A percentile compares a stretch with the other conserved stretches of the same genome.
Evolutionary conservation across 2,797 vertebrate species (phyloP).

Genomic region (Tachyglossus aculeatus): DNA sequence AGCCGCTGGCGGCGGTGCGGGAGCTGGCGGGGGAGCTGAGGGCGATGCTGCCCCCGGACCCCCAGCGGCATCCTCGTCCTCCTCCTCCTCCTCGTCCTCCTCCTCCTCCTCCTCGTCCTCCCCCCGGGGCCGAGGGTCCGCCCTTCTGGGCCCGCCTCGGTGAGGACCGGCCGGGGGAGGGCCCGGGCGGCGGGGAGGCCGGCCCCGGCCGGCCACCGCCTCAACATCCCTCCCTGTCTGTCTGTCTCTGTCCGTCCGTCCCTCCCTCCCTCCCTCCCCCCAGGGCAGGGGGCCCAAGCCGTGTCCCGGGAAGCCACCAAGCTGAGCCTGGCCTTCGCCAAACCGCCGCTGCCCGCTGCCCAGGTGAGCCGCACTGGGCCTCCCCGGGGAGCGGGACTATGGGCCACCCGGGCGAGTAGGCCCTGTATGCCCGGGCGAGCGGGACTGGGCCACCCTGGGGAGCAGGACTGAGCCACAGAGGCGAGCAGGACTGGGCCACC

Average conservation of each 20-base stretch:
- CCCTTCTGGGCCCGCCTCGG: no score
- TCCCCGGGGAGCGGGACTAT: no score
- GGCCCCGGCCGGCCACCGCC: rapidly evolving
- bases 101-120: no score
- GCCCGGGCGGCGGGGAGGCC: rapidly evolving
- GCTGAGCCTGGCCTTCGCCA: constrained; percentile 85
- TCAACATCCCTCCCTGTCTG: background rate
- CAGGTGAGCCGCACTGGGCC: constrained; percentile 74
- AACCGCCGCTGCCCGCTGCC: constrained; percentile 76
- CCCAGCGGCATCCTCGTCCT: background rate
- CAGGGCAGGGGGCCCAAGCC: constrained; percentile 81
- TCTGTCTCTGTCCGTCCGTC: background rate
- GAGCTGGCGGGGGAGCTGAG: constrained; percentile 50
- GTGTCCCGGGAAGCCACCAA: constrained; percentile 88
- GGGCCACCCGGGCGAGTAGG: no score
- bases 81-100: background rate
- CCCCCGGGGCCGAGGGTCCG: no score
- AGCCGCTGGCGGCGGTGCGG: constrained; percentile 38
- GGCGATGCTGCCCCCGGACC: constrained; percentile 30
- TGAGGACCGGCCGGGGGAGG: background rate
- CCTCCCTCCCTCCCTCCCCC: background rate
- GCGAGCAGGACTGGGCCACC: no score
- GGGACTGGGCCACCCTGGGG: no score
- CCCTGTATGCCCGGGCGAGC: no score
- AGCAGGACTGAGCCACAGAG: no score